phyloP scores from a whole-genome alignment of 1,140 invertebrate genomes.

The Trichogramma pretiosum region DNA sequence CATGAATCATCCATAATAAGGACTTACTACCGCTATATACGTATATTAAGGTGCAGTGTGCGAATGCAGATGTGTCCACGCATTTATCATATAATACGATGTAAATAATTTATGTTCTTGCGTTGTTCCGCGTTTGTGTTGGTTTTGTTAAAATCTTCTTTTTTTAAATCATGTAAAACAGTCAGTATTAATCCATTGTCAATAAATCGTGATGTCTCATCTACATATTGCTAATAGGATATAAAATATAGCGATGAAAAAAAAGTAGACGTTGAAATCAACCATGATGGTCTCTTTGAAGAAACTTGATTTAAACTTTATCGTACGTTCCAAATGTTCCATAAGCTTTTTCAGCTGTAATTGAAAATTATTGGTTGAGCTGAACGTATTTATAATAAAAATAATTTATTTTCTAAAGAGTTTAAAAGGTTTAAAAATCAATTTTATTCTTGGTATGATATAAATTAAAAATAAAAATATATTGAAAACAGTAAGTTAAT shows the following conservation, averaged over 20 bases:
- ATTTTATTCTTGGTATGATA: too few relatives aligned
- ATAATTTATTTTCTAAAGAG: not conserved
- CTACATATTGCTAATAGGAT: too few relatives aligned
- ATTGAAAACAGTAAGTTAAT: too few relatives aligned
- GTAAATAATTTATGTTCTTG: not conserved
- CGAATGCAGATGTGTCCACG: constrained; percentile 10
- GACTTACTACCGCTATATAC: too few relatives aligned
- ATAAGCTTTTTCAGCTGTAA: not conserved
- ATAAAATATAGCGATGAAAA: constrained; percentile 30
- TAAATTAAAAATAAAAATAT: too few relatives aligned
- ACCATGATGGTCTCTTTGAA: constrained; percentile 34
- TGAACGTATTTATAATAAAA: too few relatives aligned
- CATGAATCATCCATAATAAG: constrained; percentile 3
- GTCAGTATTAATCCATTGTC: constrained; percentile 36
- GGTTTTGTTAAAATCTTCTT: too few relatives aligned
- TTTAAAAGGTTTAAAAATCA: too few relatives aligned
- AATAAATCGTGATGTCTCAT: constrained; percentile 25
- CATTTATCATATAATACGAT: constrained; percentile 1
- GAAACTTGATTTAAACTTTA: constrained; percentile 11
- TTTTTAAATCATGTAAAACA: too few relatives aligned
- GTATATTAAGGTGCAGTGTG: constrained; percentile 10
- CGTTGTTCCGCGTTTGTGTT: too few relatives aligned
- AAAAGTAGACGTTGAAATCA: constrained; percentile 19
- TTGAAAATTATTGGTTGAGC: not conserved
- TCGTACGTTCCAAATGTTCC: not conserved